Evolutionary conservation across 1,140 invertebrate species (phyloP), one percentile per base, ranked within the genome.

Genomic region (Micrasema minimum): DNA sequence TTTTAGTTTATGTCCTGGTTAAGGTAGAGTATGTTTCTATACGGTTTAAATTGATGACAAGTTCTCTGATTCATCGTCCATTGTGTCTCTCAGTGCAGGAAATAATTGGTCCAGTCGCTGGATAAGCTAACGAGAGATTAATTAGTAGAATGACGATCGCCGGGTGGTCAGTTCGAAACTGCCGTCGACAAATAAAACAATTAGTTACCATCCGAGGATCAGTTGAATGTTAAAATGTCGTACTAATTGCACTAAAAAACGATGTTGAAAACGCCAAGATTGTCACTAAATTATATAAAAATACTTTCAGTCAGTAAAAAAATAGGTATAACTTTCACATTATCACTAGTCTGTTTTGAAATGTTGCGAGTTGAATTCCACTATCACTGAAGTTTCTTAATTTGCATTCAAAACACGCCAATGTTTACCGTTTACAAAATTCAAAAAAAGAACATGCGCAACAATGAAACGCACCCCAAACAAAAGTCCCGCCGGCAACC

Each of bases 141-240:
- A 71, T 71, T 71, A 61, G 50, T 51, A 20, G 50, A 38, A 43
- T 66, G 61, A 38, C 22, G 46, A 35, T 20, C 31, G 59, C 45
- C 3, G 59, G n/a, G n/a, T n/a, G n/a, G 51, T 35, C 50, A 37
- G 66, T 23, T 26, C 35, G 64, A 41, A 51, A 37, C 45, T 14
- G 26, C 64, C 31, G 37, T 16, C 48, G 70, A 72, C 69, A 72
- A 72, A 72, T 72, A 72, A 46, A 66, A 72, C 53, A 72, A 72
- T 72, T 72, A 67, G 43, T 35, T 66, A 9, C 16, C 22, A 43
- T 26, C 43, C 50, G 37, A 23, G n/a, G n/a, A 35, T n/a, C 22
- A 16, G 12, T 11, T 45, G 20, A 62, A 20, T 43, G 41, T 23
- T 45, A 43, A 45, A 23, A 46, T 9, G 41, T 46, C 37, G 38